Evolutionary conservation across 2,888 invertebrate genomes (phyloP), one percentile per base, ranked within the genome.

Genomic region (Volucella inanis): DNA sequence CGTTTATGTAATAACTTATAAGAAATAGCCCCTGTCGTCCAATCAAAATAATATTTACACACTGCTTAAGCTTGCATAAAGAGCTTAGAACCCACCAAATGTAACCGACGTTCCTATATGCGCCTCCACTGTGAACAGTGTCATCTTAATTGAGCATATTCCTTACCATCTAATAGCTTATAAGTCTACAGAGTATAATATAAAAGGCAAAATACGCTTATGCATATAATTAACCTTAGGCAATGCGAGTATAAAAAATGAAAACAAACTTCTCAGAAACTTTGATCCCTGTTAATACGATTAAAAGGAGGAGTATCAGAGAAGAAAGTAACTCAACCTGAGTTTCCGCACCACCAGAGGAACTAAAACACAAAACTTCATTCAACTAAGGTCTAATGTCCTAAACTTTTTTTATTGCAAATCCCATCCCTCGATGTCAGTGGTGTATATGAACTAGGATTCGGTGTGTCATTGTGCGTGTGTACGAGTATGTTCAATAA

Each of bases 361-460:
- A 83, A 83, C 77, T 75, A 65, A 84, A 84, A 71, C 75, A 31
- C 31, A 57, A 79, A 84, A 84, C 84, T 84, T 71, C 71, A 80
- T 75, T 80, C 80, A 67, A 84, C 75, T 49, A 75, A 79, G 64
- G 74, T 75, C 75, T 84, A 80, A 80, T 75, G 75, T 84, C 65
- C 52, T 64, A 10, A 78, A 84, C 54, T 80, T 80, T 79, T 54
- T 78, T 78, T 78, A 84, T 75, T 79, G 74, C 68, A 79, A 74
- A 64, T 41, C 15, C 50, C 59, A 59, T 61, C 14, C 12, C 14
- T 43, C 6, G 31, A 31, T 31, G 31, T 31, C 31, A 6, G 6
- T 31, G 6, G 31, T 31, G 31, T 31, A 31, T 31, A 31, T 31
- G 6, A 77, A 61, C 43, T 31, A 41, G 22, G 45, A 57, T 57